Evolutionary conservation across 2,888 invertebrate species (phyloP).

Genomic region (Scaeva pyrastri): DNA sequence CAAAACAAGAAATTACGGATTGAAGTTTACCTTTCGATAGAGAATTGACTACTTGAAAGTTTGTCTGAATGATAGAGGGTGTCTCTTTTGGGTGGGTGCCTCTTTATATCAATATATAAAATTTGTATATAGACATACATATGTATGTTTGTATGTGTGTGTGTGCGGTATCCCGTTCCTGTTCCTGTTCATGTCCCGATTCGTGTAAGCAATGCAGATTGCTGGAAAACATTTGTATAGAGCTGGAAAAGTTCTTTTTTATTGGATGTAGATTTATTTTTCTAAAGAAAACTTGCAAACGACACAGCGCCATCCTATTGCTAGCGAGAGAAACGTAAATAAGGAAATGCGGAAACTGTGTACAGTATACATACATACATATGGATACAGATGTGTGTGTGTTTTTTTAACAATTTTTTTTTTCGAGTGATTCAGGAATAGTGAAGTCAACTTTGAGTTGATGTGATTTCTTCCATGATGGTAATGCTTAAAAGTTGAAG

Average conservation of each 20-base stretch:
- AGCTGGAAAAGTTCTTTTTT: slow-evolving; percentile 22
- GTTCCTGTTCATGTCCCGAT: slow-evolving; percentile 33
- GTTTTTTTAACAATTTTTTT: slow-evolving; percentile 1
- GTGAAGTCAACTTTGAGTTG: slow-evolving; percentile 30
- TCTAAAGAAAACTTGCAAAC: slow-evolving; percentile 49
- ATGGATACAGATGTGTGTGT: too few species aligned
- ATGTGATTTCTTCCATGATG: slow-evolving; percentile 37
- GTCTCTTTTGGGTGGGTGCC: slow-evolving; percentile 29
- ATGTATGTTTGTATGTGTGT: neutral
- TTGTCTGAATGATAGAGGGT: slow-evolving; percentile 52
- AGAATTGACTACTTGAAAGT: slow-evolving; percentile 71
- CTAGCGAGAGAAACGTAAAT: neutral
- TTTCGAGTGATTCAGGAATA: slow-evolving; percentile 3
- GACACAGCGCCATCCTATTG: neutral
- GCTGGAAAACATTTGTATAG: slow-evolving; percentile 45
- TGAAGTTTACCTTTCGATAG: slow-evolving; percentile 72
- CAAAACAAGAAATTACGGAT: slow-evolving; percentile 54
- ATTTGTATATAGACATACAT: neutral
- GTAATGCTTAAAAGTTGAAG: slow-evolving; percentile 41
- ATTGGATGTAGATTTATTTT: slow-evolving; percentile 46
- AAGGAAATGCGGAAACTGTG: slow-evolving; percentile 10
- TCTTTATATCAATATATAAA: neutral
- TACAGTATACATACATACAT: too few species aligned
- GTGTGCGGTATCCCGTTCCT: slow-evolving; percentile 10
- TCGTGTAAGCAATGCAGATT: slow-evolving; percentile 61